Percentiles rank a stretch among this genome's conserved stretches.
Evolutionary conservation across 1,140 invertebrate species (phyloP).

Genomic region (Drosophila nasuta): DNA sequence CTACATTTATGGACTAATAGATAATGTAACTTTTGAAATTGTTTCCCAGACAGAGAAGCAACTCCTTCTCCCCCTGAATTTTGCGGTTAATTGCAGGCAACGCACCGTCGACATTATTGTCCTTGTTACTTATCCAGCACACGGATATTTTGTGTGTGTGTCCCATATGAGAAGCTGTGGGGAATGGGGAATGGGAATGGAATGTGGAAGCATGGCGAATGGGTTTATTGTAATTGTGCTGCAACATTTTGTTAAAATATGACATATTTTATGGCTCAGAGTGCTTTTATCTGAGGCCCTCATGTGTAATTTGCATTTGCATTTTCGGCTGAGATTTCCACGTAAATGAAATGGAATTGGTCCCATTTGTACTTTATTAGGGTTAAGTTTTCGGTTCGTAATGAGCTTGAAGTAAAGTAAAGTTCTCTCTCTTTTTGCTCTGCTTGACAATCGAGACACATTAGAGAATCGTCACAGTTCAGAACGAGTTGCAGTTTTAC

Average conservation of each 20-base stretch:
- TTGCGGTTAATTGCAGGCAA: constrained; percentile 58
- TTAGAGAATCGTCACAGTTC: constrained; percentile 6
- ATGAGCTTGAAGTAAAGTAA: neutral
- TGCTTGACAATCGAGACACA: constrained; percentile 15
- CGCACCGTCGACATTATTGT: constrained; percentile 17
- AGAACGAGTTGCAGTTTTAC: neutral
- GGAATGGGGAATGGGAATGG: neutral
- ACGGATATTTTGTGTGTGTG: constrained; percentile 22
- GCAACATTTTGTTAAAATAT: constrained; percentile 83
- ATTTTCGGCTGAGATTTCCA: constrained; percentile 48
- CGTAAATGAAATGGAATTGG: constrained; percentile 74
- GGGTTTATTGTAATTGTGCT: constrained; percentile 80
- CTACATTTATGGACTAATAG: constrained; percentile 76
- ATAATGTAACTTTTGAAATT: constrained; percentile 76
- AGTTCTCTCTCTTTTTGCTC: neutral
- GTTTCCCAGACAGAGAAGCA: constrained; percentile 47
- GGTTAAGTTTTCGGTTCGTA: constrained; percentile 49
- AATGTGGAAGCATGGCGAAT: constrained; percentile 61
- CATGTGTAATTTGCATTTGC: constrained; percentile 54
- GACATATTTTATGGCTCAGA: constrained; percentile 84
- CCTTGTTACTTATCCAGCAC: constrained; percentile 56
- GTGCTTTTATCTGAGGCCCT: constrained; percentile 66
- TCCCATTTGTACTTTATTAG: constrained; percentile 83
- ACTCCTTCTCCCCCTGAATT: neutral
- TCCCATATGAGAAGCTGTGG: constrained; percentile 70